These are phyloP conservation scores for Semnopithecus entellus DNA, from an alignment of 2,113 vertebrate genomes.

Conservation along the genomic window DNA sequence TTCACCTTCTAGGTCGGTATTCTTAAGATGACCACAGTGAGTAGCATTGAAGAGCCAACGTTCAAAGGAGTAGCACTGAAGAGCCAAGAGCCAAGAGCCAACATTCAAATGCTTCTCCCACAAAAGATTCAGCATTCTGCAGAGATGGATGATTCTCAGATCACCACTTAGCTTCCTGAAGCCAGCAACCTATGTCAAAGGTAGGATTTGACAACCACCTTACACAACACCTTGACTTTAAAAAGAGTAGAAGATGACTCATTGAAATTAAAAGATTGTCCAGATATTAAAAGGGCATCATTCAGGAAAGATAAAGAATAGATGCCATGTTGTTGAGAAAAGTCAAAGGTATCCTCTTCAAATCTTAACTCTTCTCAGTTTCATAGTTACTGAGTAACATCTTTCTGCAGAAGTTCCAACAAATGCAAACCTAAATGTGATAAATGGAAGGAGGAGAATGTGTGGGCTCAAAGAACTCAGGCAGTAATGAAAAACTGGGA, in stretches of 20 bases:
- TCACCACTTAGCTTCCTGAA: background rate
- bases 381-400: background rate
- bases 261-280: background rate
- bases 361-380: background rate
- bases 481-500: background rate
- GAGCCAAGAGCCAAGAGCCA: background rate
- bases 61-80: background rate
- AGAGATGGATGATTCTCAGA: background rate
- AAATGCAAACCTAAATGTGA: background rate
- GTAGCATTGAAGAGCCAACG: background rate
- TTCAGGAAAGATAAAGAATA: background rate
- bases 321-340: background rate
- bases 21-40: background rate
- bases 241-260: background rate
- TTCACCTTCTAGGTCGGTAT: background rate
- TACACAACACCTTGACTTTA: background rate
- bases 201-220: background rate
- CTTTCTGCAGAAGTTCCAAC: background rate
- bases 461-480: too few relatives aligned
- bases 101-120: background rate
- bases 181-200: background rate
- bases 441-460: background rate
- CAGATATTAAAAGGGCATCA: background rate
- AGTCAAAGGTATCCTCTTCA: background rate
- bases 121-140: background rate